Evolutionary conservation across 2,797 vertebrate species (phyloP), one percentile per base, ranked within the genome.

Genomic region (Heterohyrax brucei): DNA sequence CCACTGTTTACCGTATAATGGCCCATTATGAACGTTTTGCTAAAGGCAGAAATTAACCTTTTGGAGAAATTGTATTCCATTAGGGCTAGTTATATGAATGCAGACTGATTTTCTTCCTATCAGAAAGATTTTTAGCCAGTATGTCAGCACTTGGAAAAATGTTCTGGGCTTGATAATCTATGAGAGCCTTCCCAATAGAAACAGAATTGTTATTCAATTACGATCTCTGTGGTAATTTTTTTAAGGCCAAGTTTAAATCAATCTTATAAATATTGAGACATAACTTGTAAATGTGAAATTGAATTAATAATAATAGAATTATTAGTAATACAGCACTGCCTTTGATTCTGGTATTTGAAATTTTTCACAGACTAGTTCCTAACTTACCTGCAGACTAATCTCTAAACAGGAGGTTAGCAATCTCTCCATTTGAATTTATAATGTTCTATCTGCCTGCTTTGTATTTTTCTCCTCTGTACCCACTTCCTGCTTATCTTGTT

Each of bases 181-280:
- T 10, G 79, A 97, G 92, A 85, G 66, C 50, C 62, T 89, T 88
- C 82, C 76, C 80, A 59, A 66, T 83, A 50, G 44, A 94, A 93
- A 50, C 26, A 62, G 82, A 79, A 66, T 87, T 94, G 48, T 92
- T 96, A 82, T n/a, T 33, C 24, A n/a, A 56, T 56, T 73, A 28
- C 59, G 61, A 80, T 97, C 89, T 96, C 95, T 89, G 95, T 95
- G 88, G 93, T 83, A 95, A 98, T 91, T 89, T 82, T 94, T 93
- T 78, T 91, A 95, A 96, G 66, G 48, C 44, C 26, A 86, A 68
- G 18, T 93, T 87, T 88, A 73, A 95, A 53, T 95, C 92, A 92
- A 0, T 85, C 64, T 94, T 96, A 82, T 93, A 93, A 95, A 96
- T 92, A 96, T 84, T 84, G 78, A 96, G 61, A 77, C 77, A 64